Evolutionary conservation across 2,113 vertebrate species (phyloP), one percentile per base, ranked within the genome.

Genomic region (Taurulus bubalis): DNA sequence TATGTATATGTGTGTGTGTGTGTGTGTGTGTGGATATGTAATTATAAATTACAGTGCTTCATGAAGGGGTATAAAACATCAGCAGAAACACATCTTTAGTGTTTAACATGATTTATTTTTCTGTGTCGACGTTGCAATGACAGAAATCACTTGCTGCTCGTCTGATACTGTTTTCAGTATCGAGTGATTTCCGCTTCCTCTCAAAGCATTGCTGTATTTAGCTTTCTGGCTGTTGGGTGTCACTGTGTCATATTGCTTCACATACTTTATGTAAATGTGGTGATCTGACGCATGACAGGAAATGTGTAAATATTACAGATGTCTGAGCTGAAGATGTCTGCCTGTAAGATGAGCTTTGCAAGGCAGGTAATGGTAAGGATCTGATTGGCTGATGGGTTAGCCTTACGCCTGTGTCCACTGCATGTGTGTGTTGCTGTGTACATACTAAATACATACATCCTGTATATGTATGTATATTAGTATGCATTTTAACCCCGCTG

Each of bases 241-340:
- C 89, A 77, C 77, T 78, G 81, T 73, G 73, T 86, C 49, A 15
- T 65, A 74, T 16, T 72, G 83, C 71, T 65, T 87, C 77, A 42
- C 79, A 80, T 86, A 79, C 87, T 87, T 4, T 58, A 75, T 82
- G 30, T 79, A 75, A 89, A 69, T 88, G 79, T 90, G 91, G 86
- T 93, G 85, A 85, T 81, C 68, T 85, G 88, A 94, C 94, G 96
- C 97, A 97, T 98, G 97, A 96, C 94, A 79, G 94, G 92, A 95
- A 85, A 92, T 95, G 95, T 97, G 96, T 92, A 89, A 98, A 97
- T 93, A 93, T 98, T 98, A 93, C 95, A 98, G 97, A 98, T 98
- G 97, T 99, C 94, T 98, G 97, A 99, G 93, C 95, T 94, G 96
- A 94, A 92, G 91, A n/a, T n/a, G 92, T 94, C 95, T 96, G 96